Evolutionary conservation across 64 coral and sea anemone species (phyloP), one percentile per base, ranked within the genome.

Genomic region (Stichodactyla helianthus): DNA sequence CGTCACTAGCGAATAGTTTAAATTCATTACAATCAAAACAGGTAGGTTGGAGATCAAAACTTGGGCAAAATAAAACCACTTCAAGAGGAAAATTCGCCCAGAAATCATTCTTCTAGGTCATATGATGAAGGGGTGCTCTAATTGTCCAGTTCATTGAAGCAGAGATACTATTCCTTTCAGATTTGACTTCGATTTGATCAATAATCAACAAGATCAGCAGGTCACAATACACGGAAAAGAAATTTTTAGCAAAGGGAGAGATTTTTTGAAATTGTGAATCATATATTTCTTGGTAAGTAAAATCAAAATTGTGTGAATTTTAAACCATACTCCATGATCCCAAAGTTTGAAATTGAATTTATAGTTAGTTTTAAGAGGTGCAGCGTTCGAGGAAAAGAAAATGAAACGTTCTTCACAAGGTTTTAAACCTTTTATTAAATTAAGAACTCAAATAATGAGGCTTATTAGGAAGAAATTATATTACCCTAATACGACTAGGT

Each of bases 121-220:
- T 26, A 25, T 31, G 68, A 65, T 65, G 8, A 9, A 23, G 10
- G 23, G 7, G n/a, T 28, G 27, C 4, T 74, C 25, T 26, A 7
- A 63, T 65, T 74, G 10, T 74, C 25, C 68, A 74, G 68, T 74
- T 74, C 68, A 74, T 26, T 74, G 68, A 74, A 74, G 22, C 68
- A 74, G 68, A 31, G 5, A 1, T 27, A 25, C 35, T 44, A 74
- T 26, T 11, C 12, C 10, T 31, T 74, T 74, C 27, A 10, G 27
- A 74, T 11, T 27, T 74, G 8, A 26, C n/a, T 74, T 74, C 12
- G 2, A 74, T 0, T 74, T 74, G 25, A 74, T 26, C 68, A 74
- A 27, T 27, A 74, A 74, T 31, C 68, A 74, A 27, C 68, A 74
- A 74, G 26, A 74, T 31, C 4, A 74, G 12, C 68, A 26, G 68